Evolutionary conservation across 2,113 vertebrate genomes (phyloP).

Genomic region (Embiotoca jacksoni): DNA sequence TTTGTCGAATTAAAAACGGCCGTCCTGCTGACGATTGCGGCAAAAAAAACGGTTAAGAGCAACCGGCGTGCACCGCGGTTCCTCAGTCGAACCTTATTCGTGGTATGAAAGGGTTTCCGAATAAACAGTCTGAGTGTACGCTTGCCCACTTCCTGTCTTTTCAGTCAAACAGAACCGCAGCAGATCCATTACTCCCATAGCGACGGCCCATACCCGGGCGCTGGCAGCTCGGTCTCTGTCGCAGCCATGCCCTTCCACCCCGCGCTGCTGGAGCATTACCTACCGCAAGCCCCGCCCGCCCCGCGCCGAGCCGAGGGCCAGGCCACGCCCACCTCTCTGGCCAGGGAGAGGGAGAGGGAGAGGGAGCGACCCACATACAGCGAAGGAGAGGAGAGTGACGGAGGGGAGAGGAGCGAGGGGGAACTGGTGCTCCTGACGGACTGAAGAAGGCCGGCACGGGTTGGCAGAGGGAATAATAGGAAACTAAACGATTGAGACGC

Average conservation of each 20-base stretch:
- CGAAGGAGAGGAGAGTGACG: conserved; percentile 92
- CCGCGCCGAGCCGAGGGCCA: conserved; percentile 79
- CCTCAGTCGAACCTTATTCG: too few relatives aligned
- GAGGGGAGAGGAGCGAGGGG: conserved; percentile 91
- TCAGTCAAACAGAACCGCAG: conserved; percentile 89
- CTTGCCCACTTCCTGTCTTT: conserved; percentile 8
- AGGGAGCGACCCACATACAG: conserved; percentile 88
- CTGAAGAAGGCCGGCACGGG: conserved; percentile 72
- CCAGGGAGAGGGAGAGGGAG: conserved; percentile 62
- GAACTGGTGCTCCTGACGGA: conserved; percentile 96
- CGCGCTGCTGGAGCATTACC: conserved; percentile 89
- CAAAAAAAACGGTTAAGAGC: too few relatives aligned
- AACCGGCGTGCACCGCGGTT: too few relatives aligned
- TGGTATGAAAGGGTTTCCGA: too few relatives aligned
- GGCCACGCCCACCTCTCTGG: conserved; percentile 73
- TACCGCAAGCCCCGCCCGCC: conserved; percentile 80
- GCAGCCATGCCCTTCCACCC: conserved; percentile 85
- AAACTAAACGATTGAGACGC: not conserved
- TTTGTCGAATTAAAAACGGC: too few relatives aligned
- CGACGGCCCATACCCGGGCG: conserved; percentile 86
- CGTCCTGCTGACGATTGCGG: too few relatives aligned
- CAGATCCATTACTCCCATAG: conserved; percentile 86
- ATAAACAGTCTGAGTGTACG: not conserved
- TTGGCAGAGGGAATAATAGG: not conserved
- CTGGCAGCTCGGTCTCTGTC: conserved; percentile 77